Evolutionary conservation across 2,797 vertebrate species (phyloP).

Genomic region (Pipistrellus pipistrellus): DNA sequence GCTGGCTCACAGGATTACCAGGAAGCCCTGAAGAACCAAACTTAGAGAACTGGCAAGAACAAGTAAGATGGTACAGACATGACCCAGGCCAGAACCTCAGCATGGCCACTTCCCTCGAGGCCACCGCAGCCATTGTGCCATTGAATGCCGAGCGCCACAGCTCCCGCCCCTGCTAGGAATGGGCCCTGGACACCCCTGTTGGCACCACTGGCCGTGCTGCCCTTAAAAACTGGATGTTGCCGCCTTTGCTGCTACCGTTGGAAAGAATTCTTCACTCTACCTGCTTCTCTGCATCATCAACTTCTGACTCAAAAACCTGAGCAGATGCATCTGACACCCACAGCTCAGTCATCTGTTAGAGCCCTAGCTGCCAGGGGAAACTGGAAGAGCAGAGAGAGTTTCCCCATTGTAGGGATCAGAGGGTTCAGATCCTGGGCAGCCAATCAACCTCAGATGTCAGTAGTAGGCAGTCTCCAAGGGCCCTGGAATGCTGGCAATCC

Average conservation of each 20-base stretch:
- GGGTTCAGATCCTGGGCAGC: not conserved
- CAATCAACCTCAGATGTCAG: not conserved
- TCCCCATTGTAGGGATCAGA: not conserved
- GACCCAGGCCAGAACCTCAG: not conserved
- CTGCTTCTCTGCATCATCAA: not conserved
- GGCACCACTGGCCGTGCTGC: not conserved
- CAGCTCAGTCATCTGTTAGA: not conserved
- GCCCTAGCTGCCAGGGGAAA: not conserved
- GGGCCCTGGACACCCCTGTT: not conserved
- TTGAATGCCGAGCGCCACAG: not conserved
- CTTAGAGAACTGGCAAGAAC: not conserved
- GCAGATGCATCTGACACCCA: not conserved
- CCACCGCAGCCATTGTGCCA: not conserved
- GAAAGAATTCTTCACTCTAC: constrained; percentile 35
- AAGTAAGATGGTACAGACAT: not conserved
- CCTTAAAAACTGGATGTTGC: not conserved
- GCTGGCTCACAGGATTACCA: not conserved
- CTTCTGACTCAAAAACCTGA: constrained; percentile 30
- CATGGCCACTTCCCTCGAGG: not conserved
- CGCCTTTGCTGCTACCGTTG: not conserved
- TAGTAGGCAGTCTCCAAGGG: not conserved
- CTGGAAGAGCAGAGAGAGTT: not conserved
- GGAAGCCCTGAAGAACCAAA: not conserved
- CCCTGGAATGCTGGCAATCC: not conserved
- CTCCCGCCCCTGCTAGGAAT: not conserved